Percentiles rank a stretch among this genome's conserved stretches.
These are phyloP conservation scores for Drosophila albomicans DNA, from an alignment of 1,140 invertebrate species.

Conservation along the genomic window DNA sequence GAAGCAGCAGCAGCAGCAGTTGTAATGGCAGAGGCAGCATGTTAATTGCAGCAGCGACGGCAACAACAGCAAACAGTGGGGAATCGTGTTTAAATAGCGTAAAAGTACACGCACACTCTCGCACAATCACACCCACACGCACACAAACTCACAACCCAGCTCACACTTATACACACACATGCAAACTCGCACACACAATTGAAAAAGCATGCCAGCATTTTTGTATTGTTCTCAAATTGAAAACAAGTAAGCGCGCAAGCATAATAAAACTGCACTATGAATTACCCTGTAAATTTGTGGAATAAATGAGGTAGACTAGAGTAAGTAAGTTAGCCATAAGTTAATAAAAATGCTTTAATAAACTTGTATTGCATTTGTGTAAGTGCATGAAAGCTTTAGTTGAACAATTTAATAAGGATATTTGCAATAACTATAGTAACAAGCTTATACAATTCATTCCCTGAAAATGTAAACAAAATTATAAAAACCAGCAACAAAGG, in stretches of 20 bases:
- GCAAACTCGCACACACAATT: slow-evolving; percentile 20
- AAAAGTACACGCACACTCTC: slow-evolving; percentile 41
- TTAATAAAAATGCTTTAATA: no score
- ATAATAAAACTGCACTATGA: background rate
- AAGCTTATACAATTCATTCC: no score
- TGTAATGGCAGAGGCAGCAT: slow-evolving; percentile 59
- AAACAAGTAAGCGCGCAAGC: slow-evolving; percentile 50
- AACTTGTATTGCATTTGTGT: no score
- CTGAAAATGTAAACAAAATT: no score
- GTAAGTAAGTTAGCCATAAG: no score
- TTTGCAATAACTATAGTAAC: no score
- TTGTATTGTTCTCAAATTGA: slow-evolving; percentile 65
- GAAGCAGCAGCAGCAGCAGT: slow-evolving; percentile 28
- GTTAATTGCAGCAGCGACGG: slow-evolving; percentile 74
- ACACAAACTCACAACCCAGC: slow-evolving; percentile 11
- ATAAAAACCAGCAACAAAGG: no score
- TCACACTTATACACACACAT: slow-evolving; percentile 17
- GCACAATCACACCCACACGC: slow-evolving; percentile 21
- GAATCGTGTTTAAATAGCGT: slow-evolving; percentile 78
- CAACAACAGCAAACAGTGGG: slow-evolving; percentile 71
- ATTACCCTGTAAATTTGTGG: slow-evolving; percentile 14
- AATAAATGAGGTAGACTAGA: no score
- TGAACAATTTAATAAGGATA: no score
- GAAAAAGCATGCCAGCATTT: slow-evolving; percentile 25
- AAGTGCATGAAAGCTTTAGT: no score